These are phyloP conservation scores for human (Homo sapiens) DNA, from an alignment of 2,113 vertebrate species.

Conservation along the genomic window DNA sequence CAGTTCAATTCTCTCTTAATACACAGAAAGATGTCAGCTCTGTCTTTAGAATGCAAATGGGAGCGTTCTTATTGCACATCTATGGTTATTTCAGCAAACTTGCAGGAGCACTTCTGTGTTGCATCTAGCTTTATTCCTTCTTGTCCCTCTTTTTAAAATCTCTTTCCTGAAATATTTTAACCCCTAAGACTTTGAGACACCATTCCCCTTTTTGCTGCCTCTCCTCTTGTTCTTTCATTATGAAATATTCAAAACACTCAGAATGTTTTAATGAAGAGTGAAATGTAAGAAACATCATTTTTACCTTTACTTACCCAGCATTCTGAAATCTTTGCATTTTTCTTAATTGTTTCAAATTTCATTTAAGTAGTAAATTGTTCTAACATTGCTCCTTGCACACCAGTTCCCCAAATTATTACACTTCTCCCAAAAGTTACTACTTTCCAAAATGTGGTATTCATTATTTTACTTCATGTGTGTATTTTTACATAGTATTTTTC, in stretches of 20 bases:
- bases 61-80: accelerated
- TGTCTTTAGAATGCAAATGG: not conserved
- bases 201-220: not conserved
- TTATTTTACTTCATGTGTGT: not conserved
- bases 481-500: not conserved
- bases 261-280: not conserved
- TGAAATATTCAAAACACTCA: not conserved
- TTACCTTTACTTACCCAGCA: not conserved
- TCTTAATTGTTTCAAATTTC: not conserved
- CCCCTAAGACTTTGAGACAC: not conserved
- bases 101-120: not conserved
- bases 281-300: not conserved
- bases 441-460: not conserved
- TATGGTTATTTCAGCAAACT: not conserved
- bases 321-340: not conserved
- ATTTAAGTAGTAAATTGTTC: not conserved
- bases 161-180: not conserved
- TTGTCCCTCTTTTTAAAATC: not conserved
- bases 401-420: not conserved
- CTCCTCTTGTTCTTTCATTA: not conserved
- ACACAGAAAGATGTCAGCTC: not conserved
- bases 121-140: not conserved
- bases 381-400: not conserved
- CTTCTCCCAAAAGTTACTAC: constrained; percentile 19
- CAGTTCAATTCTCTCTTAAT: not conserved